Evolutionary conservation across 2,888 invertebrate species (phyloP).

Genomic region (Eutolmus rufibarbis): DNA sequence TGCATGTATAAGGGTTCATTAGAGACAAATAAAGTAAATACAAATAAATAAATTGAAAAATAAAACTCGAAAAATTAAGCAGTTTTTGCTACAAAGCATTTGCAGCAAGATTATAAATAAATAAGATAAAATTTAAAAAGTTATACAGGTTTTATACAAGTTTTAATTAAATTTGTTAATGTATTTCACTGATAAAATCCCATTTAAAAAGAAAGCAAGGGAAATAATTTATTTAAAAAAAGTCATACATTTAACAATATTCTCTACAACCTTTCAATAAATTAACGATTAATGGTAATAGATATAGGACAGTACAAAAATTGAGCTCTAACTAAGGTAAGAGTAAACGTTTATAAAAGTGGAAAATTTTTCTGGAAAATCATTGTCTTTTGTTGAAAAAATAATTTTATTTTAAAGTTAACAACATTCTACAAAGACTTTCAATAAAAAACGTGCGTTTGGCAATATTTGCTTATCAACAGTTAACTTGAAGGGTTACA

Average conservation of each 20-base stretch:
- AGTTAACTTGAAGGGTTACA: neutral
- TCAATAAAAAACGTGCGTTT: conserved; percentile 37
- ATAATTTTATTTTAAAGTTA: conserved; percentile 27
- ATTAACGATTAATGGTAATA: conserved; percentile 10
- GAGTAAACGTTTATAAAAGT: conserved; percentile 26
- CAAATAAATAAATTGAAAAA: too few species aligned
- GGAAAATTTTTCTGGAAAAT: neutral
- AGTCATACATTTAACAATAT: neutral
- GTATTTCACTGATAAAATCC: neutral
- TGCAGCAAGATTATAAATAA: too few species aligned
- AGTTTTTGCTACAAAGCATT: too few species aligned
- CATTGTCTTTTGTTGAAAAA: neutral
- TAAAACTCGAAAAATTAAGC: too few species aligned
- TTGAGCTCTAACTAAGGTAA: neutral
- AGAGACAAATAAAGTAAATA: too few species aligned
- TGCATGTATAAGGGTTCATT: too few species aligned
- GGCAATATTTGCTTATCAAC: conserved; percentile 35
- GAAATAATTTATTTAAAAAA: conserved; percentile 17
- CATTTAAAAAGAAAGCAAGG: neutral
- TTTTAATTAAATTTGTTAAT: neutral
- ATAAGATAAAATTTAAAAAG: too few species aligned
- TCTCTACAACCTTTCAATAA: conserved; percentile 28
- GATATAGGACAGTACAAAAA: conserved; percentile 24
- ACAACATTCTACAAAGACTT: conserved; percentile 25
- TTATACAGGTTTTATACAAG: neutral